These are phyloP conservation scores for Allophyes oxyacanthae DNA, from an alignment of 2,888 invertebrate species.

Conservation along the genomic window DNA sequence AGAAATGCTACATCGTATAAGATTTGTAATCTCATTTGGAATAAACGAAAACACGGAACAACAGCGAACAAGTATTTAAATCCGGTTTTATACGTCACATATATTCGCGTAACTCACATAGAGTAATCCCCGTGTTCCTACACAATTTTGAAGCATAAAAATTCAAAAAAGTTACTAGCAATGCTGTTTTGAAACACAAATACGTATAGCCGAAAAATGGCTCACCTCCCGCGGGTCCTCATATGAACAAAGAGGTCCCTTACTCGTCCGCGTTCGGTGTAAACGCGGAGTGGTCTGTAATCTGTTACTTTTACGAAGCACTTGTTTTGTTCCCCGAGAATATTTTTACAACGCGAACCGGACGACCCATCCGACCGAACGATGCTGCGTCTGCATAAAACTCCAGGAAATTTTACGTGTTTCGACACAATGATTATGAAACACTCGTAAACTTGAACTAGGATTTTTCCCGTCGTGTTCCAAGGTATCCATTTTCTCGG, in stretches of 20 bases:
- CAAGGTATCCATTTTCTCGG: slow-evolving; percentile 60
- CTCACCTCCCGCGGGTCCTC: slow-evolving; percentile 56
- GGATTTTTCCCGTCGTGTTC: slow-evolving; percentile 68
- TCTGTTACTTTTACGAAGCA: slow-evolving; percentile 77
- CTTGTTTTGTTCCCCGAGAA: slow-evolving; percentile 74
- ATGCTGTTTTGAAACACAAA: slow-evolving; percentile 29
- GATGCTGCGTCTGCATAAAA: slow-evolving; percentile 80
- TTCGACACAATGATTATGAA: slow-evolving; percentile 80
- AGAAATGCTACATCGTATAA: not conserved
- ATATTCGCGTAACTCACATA: slow-evolving; percentile 28
- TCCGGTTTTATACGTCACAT: slow-evolving; percentile 10
- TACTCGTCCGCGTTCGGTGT: slow-evolving; percentile 64
- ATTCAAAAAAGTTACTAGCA: slow-evolving; percentile 20
- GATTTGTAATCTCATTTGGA: slow-evolving; percentile 2
- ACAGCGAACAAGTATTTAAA: slow-evolving; percentile 15
- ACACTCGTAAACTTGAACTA: slow-evolving; percentile 78
- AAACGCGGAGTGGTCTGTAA: slow-evolving; percentile 75
- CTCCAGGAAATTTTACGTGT: slow-evolving; percentile 81
- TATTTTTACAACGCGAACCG: slow-evolving; percentile 76
- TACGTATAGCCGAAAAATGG: slow-evolving; percentile 18
- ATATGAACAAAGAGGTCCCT: slow-evolving; percentile 59
- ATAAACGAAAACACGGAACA: slow-evolving; percentile 17
- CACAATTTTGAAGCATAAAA: slow-evolving; percentile 26
- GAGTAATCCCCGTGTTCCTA: slow-evolving; percentile 27
- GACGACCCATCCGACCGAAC: slow-evolving; percentile 73